Conservation (phyloP, 2,797 vertebrate genomes). For the Melopsittacus undulatus region DNA sequence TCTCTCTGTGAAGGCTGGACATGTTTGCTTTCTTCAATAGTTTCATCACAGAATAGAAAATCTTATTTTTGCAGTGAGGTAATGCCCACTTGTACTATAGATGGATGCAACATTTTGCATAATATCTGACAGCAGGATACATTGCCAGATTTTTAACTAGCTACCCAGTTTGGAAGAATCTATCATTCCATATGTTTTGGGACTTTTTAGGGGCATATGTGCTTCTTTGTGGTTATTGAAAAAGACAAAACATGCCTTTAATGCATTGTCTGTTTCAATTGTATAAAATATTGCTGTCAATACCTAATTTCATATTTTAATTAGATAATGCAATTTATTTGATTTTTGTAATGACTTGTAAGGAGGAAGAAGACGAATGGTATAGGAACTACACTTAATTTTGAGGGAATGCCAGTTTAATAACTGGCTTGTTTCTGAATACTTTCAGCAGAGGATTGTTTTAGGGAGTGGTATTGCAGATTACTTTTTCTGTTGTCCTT, state of each 20-base stretch:
- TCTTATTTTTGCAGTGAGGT: background rate
- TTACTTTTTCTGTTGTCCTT: conserved; percentile 1
- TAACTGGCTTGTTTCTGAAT: background rate
- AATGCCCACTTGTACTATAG: background rate
- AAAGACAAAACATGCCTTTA: background rate
- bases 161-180: background rate
- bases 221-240: background rate
- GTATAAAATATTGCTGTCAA: background rate
- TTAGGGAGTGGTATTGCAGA: background rate
- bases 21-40: background rate
- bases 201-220: accelerated
- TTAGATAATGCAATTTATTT: background rate
- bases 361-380: background rate
- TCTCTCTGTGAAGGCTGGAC: background rate
- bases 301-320: background rate
- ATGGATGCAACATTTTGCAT: background rate
- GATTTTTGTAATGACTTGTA: background rate
- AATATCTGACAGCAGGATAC: background rate
- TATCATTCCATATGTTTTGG: background rate
- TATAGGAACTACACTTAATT: conserved; percentile 24
- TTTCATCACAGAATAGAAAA: background rate
- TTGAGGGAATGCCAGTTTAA: background rate
- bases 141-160: background rate
- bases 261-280: background rate
- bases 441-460: conserved; percentile 10